Evolutionary conservation across 2,888 invertebrate genomes (phyloP), one percentile per base, ranked within the genome.

Genomic region (Amiota mariae): DNA sequence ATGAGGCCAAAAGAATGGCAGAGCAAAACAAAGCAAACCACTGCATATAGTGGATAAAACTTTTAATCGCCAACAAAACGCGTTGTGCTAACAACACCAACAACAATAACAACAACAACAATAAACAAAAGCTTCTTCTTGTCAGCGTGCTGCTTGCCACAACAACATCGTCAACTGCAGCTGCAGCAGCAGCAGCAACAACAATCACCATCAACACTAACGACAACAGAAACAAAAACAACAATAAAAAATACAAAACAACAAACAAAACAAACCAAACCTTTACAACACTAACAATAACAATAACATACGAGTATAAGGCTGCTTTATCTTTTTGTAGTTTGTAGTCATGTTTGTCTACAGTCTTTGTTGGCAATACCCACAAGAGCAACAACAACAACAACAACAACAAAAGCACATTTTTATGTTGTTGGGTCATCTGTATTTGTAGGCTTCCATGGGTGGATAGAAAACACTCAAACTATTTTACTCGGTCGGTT

Each of bases 21-120:
- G 6, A 36, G 36, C 36, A 24, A 24, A 24, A 3, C 24, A 71
- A 73, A 72, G 74, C 76, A 56, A 71, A 70, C 63, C 56, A 70
- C 46, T 57, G 66, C 46, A 68, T 57, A 12, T 36, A 71, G 70
- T 46, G 77, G 72, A 78, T 78, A 78, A 80, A 87, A 85, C 78
- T 83, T 85, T 87, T 86, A 87, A 87, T 85, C 85, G 86, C 72
- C 83, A 82, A 85, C 85, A 78, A 82, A 82, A 77, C 20, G 78
- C 79, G 74, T 66, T 63, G 61, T 67, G 66, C 61, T 57, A 51
- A 74, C 56, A 73, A 71, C 70, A 74, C 71, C 73, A 74, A 67
- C 67, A 66, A 66, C 68, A 51, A 46, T 57, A 56, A 72, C 48
- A 72, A 46, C 47, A 20, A 70, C 36, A 36, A n/a, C n/a, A n/a